Evolutionary conservation across 1,140 invertebrate species (phyloP).

Genomic region (Sycophila sp.): DNA sequence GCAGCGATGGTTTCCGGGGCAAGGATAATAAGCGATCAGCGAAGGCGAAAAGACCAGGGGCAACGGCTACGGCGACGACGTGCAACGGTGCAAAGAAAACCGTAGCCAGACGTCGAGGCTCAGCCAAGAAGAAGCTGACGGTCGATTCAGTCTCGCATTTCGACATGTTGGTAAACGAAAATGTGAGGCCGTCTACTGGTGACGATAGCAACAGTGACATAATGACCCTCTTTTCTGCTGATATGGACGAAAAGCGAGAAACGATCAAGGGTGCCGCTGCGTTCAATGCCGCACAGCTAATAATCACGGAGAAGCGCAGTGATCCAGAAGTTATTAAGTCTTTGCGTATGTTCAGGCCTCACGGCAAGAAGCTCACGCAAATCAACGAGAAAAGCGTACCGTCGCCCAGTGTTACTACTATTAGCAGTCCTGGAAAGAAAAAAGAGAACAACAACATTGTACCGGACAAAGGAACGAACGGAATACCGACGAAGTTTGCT

Average conservation of each 20-base stretch:
- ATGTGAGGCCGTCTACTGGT: slow-evolving; percentile 53
- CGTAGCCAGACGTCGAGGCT: slow-evolving; percentile 8
- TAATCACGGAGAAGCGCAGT: slow-evolving; percentile 63
- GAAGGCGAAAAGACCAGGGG: too few relatives aligned
- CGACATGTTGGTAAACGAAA: slow-evolving; percentile 61
- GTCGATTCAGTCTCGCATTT: slow-evolving; percentile 59
- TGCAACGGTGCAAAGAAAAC: slow-evolving; percentile 29
- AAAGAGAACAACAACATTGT: slow-evolving; percentile 50
- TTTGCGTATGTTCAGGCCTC: slow-evolving; percentile 68
- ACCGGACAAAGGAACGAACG: slow-evolving; percentile 32
- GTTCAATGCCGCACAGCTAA: slow-evolving; percentile 55
- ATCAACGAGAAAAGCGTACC: slow-evolving; percentile 53
- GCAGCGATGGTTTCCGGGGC: slow-evolving; percentile 59
- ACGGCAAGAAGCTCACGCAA: slow-evolving; percentile 47
- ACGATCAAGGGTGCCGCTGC: slow-evolving; percentile 62
- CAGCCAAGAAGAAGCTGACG: slow-evolving; percentile 54
- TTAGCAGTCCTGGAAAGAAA: slow-evolving; percentile 49
- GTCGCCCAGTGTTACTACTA: slow-evolving; percentile 44
- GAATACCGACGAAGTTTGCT: slow-evolving; percentile 54
- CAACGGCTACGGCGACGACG: too few relatives aligned
- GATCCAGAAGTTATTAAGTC: slow-evolving; percentile 70
- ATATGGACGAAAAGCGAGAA: slow-evolving; percentile 61
- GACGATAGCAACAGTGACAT: slow-evolving; percentile 62
- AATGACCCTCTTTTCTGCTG: slow-evolving; percentile 61
- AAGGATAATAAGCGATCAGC: slow-evolving; percentile 41